Base-by-base conservation (phyloP, 2,113 vertebrate species). In the Cyanistes caeruleus region DNA sequence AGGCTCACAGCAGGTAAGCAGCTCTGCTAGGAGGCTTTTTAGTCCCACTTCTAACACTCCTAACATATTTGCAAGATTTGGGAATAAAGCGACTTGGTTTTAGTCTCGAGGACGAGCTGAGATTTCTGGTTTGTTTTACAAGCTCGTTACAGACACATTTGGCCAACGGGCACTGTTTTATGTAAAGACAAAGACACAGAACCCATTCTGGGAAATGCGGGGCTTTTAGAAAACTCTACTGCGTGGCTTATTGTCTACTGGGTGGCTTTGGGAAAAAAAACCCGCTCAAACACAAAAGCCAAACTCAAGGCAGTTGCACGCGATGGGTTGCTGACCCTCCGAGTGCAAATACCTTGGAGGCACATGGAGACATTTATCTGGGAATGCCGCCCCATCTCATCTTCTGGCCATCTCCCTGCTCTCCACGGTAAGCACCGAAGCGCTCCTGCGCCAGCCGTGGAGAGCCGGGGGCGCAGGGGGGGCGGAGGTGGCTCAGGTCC, bases 121-220 rank as follows among this genome's bases (percentile, higher is more conserved):
- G 86, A 79, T 84, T 96, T 96, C 89, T 94, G 84, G 74, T 91
- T 91, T 96, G 62, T 95, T 94, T 96, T 87, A 92, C 91, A 93
- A 89, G 48, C 87, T 94, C 53, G 35, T 97, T 90, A 84, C 80
- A 87, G 90, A 60, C 90, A 33, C 80, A 90, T 97, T 94, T 97
- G 88, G 90, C 95, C 92, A 90, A 95, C 86, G 94, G 93, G 83
- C 76, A 90, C 81, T 49, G 78, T 87, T 93, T 92, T 74, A 91
- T 77, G 46, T 87, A 95, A 95, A 95, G 84, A 90, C 90, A 87
- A 84, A 94, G 81, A 77, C 89, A 89, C 48, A 41, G 63, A 90
- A 24, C 35, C 67, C 64, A 3, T 95, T 90, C 85, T 96, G 67
- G 56, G 70, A 81, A 92, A 88, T 74, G 65, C 1, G 15, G 62